Evolutionary conservation across 2,797 vertebrate species (phyloP), one percentile per base, ranked within the genome.

Genomic region (Brachyrhaphis roseni): DNA sequence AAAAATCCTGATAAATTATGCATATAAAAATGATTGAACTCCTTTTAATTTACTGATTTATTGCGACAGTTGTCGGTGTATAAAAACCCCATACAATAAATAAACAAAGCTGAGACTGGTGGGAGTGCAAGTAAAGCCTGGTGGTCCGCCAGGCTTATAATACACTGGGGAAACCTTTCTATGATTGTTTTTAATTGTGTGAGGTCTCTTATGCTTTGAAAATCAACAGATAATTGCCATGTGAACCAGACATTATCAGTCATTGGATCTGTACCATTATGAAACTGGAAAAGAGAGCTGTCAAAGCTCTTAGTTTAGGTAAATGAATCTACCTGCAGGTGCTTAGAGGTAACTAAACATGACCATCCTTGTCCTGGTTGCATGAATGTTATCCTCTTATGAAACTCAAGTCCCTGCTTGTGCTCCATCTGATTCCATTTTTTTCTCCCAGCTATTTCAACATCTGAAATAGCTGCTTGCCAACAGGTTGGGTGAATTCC

Each of bases 401-500:
- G 51, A 84, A 57, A 85, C 72, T 82, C 57, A 74, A 3, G n/a
- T 64, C 85, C 72, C 13, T 1, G 59, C 72, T 75, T 4, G 23
- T 45, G 49, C 76, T 59, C 43, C 47, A n/a, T 1, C 82, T 23
- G 80, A 80, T 81, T 36, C 0, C 39, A 76, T 90, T 83, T 88
- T 74, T 81, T 87, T n/a, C n/a, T n/a, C n/a, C n/a, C n/a, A n/a
- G 49, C 46, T 39, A 36, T 82, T 80, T 85, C 84, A 76, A 71
- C 78, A 83, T 77, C 81, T 79, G 34, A 66, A 80, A 75, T 57
- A 84, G 71, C 80, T 74, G 83, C 71, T 75, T 71, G 51, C 87
- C 86, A 82, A 83, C 91, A 82, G 78, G 85, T 84, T 72, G 75
- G 71, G 86, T 78, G 68, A 79, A 77, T 84, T 78, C 15, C 53